Evolutionary conservation across 2,113 vertebrate genomes (phyloP).

Genomic region (Talpa occidentalis): DNA sequence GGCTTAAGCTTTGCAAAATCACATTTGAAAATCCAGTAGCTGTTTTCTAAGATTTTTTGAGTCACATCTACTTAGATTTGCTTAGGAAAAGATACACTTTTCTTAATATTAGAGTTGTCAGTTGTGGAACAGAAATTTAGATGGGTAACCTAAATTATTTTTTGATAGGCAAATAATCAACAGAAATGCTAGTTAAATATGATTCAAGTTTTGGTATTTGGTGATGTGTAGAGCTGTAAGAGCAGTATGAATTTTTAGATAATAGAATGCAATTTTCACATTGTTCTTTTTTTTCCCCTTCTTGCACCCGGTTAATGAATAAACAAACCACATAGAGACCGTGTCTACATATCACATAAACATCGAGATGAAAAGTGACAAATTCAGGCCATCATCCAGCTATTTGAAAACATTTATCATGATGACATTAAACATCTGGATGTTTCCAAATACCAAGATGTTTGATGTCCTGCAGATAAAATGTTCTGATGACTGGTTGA

Average conservation of each 20-base stretch:
- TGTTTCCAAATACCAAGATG: constrained; percentile 70
- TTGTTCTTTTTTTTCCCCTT: neutral
- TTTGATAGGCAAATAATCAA: neutral
- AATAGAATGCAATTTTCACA: neutral
- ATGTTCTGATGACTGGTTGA: constrained; percentile 16
- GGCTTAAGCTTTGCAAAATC: neutral
- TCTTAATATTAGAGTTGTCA: neutral
- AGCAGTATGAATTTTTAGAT: neutral
- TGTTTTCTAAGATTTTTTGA: neutral
- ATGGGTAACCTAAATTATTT: neutral
- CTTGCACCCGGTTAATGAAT: constrained; percentile 51
- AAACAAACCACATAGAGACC: constrained; percentile 10
- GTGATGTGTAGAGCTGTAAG: neutral
- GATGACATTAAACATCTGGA: constrained; percentile 75
- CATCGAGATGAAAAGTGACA: constrained; percentile 65
- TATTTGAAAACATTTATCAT: constrained; percentile 73
- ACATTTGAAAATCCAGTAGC: neutral
- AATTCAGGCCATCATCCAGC: constrained; percentile 57
- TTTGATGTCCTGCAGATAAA: constrained; percentile 54
- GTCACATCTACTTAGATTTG: neutral
- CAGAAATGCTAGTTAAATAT: neutral
- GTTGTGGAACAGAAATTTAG: neutral
- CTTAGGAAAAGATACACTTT: constrained; percentile 17
- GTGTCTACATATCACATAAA: constrained; percentile 35
- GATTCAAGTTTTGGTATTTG: neutral